Evolutionary conservation across 2,113 vertebrate species (phyloP).

Genomic region (Connochaetes taurinus): DNA sequence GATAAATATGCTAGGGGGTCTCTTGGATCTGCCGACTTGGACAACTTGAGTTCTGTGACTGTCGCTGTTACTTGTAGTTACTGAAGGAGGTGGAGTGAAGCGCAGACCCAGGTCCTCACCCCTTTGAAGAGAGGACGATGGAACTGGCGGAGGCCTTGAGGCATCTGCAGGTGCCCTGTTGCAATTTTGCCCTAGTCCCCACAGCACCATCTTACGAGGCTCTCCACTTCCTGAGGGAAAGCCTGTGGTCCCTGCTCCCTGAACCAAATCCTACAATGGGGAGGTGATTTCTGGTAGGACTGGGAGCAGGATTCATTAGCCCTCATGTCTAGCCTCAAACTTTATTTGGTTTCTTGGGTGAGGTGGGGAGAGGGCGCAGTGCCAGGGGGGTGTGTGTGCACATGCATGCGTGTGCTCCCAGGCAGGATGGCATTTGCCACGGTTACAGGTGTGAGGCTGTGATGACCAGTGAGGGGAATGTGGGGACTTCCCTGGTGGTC

Average conservation of each 20-base stretch:
- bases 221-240: neutral
- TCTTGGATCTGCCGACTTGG: neutral
- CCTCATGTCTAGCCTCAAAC: neutral
- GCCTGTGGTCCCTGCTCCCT: neutral
- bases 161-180: rapidly evolving
- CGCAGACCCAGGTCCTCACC: too few relatives aligned
- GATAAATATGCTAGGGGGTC: neutral
- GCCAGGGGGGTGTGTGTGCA: rapidly evolving
- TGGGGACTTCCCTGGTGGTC: neutral
- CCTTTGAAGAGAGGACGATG: neutral
- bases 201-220: rapidly evolving
- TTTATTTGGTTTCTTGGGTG: neutral
- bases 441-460: neutral
- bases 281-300: neutral
- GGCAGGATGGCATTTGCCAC: neutral
- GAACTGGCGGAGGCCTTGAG: neutral
- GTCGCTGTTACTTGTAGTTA: neutral
- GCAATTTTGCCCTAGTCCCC: rapidly evolving
- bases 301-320: too few relatives aligned
- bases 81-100: neutral
- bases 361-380: rapidly evolving
- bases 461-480: neutral
- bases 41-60: neutral
- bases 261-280: rapidly evolving
- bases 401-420: rapidly evolving